These are phyloP conservation scores for Chelmon rostratus DNA, from an alignment of 2,797 vertebrate species.

Conservation along the genomic window DNA sequence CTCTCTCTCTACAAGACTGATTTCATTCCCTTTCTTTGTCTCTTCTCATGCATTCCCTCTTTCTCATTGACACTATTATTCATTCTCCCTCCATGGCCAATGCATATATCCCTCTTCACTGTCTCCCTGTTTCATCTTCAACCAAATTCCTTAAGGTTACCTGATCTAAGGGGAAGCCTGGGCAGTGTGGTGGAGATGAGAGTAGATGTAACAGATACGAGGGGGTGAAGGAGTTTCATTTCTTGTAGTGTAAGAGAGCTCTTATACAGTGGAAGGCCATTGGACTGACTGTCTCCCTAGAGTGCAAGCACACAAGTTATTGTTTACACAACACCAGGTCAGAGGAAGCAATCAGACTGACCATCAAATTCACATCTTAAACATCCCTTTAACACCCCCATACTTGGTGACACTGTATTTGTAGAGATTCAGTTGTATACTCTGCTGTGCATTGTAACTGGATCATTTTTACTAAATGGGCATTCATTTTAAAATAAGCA, in stretches of 20 bases:
- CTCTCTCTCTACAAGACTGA: slow-evolving; percentile 50
- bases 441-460: not conserved
- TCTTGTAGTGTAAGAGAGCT: slow-evolving; percentile 50
- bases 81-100: slow-evolving; percentile 19
- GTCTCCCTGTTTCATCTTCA: slow-evolving; percentile 37
- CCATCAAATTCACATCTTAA: slow-evolving; percentile 3
- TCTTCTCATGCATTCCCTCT: slow-evolving; percentile 37
- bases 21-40: slow-evolving; percentile 51
- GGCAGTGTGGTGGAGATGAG: slow-evolving; percentile 26
- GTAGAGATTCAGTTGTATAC: too few relatives aligned
- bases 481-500: not conserved
- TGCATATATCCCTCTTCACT: slow-evolving; percentile 47
- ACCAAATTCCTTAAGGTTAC: slow-evolving; percentile 26
- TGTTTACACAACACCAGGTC: not conserved
- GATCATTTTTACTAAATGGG: not conserved
- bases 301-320: not conserved
- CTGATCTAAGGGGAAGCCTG: slow-evolving; percentile 47
- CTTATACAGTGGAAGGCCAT: slow-evolving; percentile 32
- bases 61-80: slow-evolving; percentile 35
- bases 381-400: not conserved
- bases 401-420: too few relatives aligned
- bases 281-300: slow-evolving; percentile 16
- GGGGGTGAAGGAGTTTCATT: slow-evolving; percentile 40
- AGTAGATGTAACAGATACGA: slow-evolving; percentile 23
- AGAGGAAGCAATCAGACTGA: not conserved